Conservation (phyloP, 2,888 invertebrate species). For the Rhodophaea formosa region DNA sequence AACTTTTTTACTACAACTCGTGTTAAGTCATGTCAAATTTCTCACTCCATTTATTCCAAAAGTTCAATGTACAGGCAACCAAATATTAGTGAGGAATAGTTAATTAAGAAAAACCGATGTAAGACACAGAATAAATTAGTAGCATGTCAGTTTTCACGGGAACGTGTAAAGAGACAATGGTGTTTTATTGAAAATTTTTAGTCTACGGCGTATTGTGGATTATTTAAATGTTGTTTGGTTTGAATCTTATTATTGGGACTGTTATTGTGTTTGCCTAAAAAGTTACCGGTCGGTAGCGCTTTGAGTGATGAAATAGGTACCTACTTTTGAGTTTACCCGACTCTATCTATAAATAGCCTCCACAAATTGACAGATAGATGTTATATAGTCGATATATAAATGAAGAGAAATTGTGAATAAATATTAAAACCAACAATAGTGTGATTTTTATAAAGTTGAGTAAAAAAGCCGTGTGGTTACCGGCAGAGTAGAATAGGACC, state of each 20-base stretch:
- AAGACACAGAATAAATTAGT: conserved; percentile 73
- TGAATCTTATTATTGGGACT: conserved; percentile 41
- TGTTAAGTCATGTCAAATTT: conserved; percentile 24
- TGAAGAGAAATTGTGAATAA: too few species aligned
- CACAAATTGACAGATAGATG: too few species aligned
- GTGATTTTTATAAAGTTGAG: too few species aligned
- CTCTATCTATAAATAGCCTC: background rate
- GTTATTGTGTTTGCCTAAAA: conserved; percentile 29
- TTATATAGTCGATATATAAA: too few species aligned
- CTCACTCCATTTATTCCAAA: conserved; percentile 27
- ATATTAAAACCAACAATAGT: too few species aligned
- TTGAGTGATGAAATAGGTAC: background rate
- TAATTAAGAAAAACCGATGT: conserved; percentile 62
- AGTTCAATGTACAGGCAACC: conserved; percentile 53
- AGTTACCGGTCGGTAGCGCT: conserved; percentile 13
- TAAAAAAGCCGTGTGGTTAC: too few species aligned
- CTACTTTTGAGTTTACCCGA: background rate
- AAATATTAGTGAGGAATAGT: conserved; percentile 67
- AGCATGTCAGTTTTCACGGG: conserved; percentile 65
- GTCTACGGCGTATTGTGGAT: conserved; percentile 29
- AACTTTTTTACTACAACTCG: conserved; percentile 18
- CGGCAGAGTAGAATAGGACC: too few species aligned
- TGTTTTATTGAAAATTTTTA: conserved; percentile 56
- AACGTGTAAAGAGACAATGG: conserved; percentile 61
- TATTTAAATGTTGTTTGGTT: conserved; percentile 58